phyloP scores from a whole-genome alignment of 2,797 vertebrate genomes.

The Sebastes taczanowskii region DNA sequence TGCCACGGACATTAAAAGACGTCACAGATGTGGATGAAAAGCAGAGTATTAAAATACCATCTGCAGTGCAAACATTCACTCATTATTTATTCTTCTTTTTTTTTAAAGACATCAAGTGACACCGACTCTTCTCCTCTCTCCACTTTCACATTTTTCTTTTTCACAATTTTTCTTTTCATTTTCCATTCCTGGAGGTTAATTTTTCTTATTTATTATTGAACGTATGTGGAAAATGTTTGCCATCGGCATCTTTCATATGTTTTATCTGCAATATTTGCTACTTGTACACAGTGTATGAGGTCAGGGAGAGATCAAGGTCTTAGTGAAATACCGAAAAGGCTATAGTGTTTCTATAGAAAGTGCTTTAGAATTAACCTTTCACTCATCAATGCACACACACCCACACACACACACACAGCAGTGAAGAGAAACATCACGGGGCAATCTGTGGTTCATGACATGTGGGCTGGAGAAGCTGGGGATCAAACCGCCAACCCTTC shows the following conservation, averaged over 20 bases:
- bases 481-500: not conserved
- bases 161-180: not conserved
- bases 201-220: not conserved
- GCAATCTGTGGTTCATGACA: not conserved
- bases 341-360: not conserved
- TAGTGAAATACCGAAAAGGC: not conserved
- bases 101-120: not conserved
- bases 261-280: not conserved
- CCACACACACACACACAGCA: too few species aligned
- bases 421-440: not conserved
- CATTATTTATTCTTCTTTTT: not conserved
- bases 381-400: too few species aligned
- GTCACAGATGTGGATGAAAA: not conserved
- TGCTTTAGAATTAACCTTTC: too few species aligned
- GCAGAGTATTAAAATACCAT: not conserved
- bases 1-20: not conserved
- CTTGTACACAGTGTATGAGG: too few species aligned
- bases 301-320: not conserved
- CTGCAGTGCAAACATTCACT: not conserved
- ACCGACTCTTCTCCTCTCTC: not conserved
- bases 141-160: not conserved
- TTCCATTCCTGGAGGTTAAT: not conserved
- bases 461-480: not conserved
- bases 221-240: not conserved
- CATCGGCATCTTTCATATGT: not conserved